Evolutionary conservation across 1,140 invertebrate species (phyloP).

Genomic region (Whitmania pigra): DNA sequence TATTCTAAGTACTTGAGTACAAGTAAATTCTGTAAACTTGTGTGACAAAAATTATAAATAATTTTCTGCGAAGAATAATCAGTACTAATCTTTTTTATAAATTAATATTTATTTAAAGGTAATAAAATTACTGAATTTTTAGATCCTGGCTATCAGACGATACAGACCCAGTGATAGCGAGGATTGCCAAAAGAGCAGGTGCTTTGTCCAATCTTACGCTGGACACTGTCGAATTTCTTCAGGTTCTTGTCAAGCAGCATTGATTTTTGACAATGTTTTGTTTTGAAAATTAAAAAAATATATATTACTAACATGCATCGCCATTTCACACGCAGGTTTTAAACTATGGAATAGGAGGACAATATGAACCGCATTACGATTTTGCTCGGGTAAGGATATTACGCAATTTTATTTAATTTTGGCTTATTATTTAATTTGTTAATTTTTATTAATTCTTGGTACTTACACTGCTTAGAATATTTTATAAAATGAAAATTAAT

Average conservation of each 20-base stretch:
- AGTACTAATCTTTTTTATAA: too few relatives aligned
- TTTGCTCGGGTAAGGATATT: constrained; percentile 43
- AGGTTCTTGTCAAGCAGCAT: constrained; percentile 2
- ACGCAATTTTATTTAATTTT: not conserved
- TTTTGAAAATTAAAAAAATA: too few relatives aligned
- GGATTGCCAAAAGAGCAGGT: constrained; percentile 9
- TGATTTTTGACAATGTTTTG: not conserved
- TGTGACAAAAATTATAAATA: too few relatives aligned
- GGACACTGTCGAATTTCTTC: constrained; percentile 21
- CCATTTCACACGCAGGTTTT: constrained; percentile 56
- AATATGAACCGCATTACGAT: constrained; percentile 92
- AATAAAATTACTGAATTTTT: not conserved
- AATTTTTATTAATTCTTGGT: too few relatives aligned
- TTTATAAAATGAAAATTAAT: not conserved
- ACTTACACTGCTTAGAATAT: too few relatives aligned
- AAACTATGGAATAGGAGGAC: constrained; percentile 89
- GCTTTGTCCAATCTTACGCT: constrained; percentile 19
- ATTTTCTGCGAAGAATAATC: too few relatives aligned
- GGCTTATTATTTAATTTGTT: not conserved
- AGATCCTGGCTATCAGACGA: constrained; percentile 5
- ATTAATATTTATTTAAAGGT: too few relatives aligned
- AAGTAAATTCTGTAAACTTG: too few relatives aligned
- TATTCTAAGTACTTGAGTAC: too few relatives aligned
- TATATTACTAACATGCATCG: too few relatives aligned
- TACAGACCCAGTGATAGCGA: not conserved